Evolutionary conservation across 2,113 vertebrate species (phyloP).

Genomic region (Mirounga angustirostris): DNA sequence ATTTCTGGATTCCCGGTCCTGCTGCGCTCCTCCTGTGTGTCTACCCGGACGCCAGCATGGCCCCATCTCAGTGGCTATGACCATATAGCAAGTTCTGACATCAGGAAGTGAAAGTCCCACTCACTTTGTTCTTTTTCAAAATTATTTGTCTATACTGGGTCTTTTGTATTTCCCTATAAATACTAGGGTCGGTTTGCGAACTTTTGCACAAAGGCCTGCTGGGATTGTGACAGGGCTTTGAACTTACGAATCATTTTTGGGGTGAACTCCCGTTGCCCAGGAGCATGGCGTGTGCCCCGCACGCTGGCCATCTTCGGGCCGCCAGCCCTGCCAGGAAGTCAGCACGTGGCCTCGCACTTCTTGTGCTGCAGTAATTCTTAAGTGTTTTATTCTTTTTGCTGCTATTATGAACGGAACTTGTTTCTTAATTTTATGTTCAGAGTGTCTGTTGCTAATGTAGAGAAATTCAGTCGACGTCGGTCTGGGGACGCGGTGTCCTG

Average conservation of each 20-base stretch:
- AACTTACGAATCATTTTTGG: background rate
- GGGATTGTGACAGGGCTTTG: background rate
- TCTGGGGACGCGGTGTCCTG: rapidly evolving
- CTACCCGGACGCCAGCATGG: background rate
- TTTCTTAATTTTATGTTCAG: background rate
- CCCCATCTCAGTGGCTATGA: background rate
- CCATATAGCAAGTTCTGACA: background rate
- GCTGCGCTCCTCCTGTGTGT: background rate
- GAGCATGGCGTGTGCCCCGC: background rate
- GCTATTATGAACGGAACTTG: background rate
- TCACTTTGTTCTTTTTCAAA: background rate
- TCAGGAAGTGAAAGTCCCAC: background rate
- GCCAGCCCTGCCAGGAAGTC: background rate
- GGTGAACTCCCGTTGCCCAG: background rate
- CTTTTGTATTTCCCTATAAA: background rate
- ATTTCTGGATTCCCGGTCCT: background rate
- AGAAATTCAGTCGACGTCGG: background rate
- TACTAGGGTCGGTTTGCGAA: background rate
- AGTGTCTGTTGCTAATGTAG: background rate
- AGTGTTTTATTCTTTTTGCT: background rate
- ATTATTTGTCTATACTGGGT: background rate
- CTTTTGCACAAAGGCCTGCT: background rate
- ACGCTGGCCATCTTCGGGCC: background rate
- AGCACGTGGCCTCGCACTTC: background rate
- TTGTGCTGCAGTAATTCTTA: no score